Base-by-base conservation (phyloP, 2,113 vertebrate genomes). In the Protomyctophum bolini region DNA sequence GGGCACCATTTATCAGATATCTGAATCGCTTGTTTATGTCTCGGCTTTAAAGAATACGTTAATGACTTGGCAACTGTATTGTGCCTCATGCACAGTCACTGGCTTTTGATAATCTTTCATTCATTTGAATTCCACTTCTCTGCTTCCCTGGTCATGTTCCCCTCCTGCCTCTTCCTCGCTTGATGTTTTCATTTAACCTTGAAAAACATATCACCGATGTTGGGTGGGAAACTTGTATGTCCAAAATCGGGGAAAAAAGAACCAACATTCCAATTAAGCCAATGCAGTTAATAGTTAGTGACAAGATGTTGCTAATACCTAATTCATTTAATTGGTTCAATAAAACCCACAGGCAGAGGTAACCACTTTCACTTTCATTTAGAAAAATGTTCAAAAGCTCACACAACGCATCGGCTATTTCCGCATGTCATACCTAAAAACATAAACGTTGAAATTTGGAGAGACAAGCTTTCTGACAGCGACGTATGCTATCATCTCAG, bases 21-120 rank as follows among this genome's bases (percentile, higher is more conserved):
- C 73, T 67, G 68, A 65, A 63, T 62, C 1, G 7, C 45, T 63
- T 76, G 12, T 72, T 67, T 69, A 62, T 75, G 81, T 75, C 74
- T 76, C 54, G 56, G 61, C 68, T 58, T 45, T 15, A 72, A 70
- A 77, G 57, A 2, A 8, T 48, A 66, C 74, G 84, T 80, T 81
- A 85, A 84, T 68, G 72, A 59, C 52, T 41, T 29, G 48, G 62
- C 65, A 81, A 63, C 74, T 72, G 73, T 65, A 54, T 68, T 11
- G 41, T 0, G 1, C 75, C 73, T 48, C 55, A 55, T 70, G 63
- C 55, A 60, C 29, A 0, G 63, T 15, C 51, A 70, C 63, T 73
- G 51, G 80, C 70, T 72, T 81, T 41, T 73, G 51, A 84, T 83
- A 65, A 65, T 75, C 59, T 74, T 55, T 72, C 61, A 64, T 65